Base-by-base conservation (phyloP, 2,888 invertebrate genomes). In the Artemia sp. region DNA sequence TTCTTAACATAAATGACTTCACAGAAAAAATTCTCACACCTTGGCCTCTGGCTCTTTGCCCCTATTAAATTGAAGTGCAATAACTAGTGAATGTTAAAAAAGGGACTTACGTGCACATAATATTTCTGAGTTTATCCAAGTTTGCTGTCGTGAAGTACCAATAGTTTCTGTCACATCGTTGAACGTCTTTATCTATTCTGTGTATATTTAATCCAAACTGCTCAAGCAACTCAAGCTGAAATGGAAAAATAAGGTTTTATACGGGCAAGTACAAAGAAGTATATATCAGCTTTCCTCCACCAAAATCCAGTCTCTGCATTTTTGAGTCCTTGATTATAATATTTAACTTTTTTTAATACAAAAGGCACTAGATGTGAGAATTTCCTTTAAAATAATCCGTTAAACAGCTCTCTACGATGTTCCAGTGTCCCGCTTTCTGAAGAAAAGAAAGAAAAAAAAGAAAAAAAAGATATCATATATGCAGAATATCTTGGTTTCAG, bases 131-230 rank as follows among this genome's bases (percentile, higher is more conserved):
- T 78, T 94, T 94, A 75, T 94, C 92, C 74, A 95, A 81, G 79
- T 95, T 95, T 72, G 88, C 87, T 67, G 85, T 85, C 12, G 76
- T 75, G 78, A 95, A 96, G 80, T 93, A 96, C 79, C 88, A 88
- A 77, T 93, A 92, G 78, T 93, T 94, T 68, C 95, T 82, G 80
- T 96, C 95, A 78, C 95, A 96, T 71, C 95, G 81, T 78, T 92
- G 92, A 1, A 96, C 95, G 78, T 95, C 95, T 78, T 96, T 96
- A 77, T 96, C 95, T 74, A 95, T 95, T 66, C 95, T 84, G 78
- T 96, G 94, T 50, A 95, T 79, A 76, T 96, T 96, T 69, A 92
- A 78, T 0, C 91, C 92, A 75, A 90, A 90, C 53, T 84, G 84
- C 75, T 91, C 92, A 73, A 93, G 80, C 68, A 92, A 78, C 77